Percentiles rank a stretch among this genome's conserved stretches.
phyloP scores from a whole-genome alignment of 1,140 invertebrate genomes.

The Leptopilina boulardi region DNA sequence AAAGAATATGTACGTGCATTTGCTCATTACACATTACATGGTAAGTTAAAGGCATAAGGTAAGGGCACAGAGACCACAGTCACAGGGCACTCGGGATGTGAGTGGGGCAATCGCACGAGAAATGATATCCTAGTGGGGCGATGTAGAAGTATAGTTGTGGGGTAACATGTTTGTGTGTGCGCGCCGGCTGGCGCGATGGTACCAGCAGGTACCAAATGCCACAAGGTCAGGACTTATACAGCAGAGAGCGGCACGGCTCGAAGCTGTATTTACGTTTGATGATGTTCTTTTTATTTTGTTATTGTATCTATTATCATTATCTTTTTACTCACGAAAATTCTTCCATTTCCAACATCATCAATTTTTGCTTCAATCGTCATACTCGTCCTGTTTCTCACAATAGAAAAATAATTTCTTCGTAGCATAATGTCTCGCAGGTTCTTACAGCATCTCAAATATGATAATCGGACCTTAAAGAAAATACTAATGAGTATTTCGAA shows the following conservation, averaged over 20 bases:
- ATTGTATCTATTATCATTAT: background rate
- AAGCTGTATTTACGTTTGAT: constrained; percentile 7
- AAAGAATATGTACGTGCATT: background rate
- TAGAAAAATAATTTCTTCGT: too few species aligned
- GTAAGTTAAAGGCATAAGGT: background rate
- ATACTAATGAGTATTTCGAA: too few species aligned
- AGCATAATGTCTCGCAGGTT: too few species aligned
- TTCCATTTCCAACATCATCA: background rate
- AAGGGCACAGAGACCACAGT: constrained; percentile 29
- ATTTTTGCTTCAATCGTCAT: too few species aligned
- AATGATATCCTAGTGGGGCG: constrained; percentile 18
- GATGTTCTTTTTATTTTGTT: constrained; percentile 19
- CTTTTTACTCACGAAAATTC: background rate
- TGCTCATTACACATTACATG: background rate
- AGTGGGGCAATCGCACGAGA: constrained; percentile 38
- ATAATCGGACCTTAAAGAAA: too few species aligned
- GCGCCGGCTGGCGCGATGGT: constrained; percentile 61
- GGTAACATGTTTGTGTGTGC: constrained; percentile 56
- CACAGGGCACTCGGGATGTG: constrained; percentile 33
- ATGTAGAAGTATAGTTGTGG: constrained; percentile 44
- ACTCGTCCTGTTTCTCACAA: too few species aligned
- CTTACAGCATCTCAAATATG: too few species aligned
- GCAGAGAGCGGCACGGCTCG: constrained; percentile 49
- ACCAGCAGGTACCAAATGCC: constrained; percentile 75
- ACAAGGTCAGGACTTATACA: constrained; percentile 72